These are phyloP conservation scores for Ariopsis seemanni DNA, from an alignment of 2,113 vertebrate species.

Conservation along the genomic window DNA sequence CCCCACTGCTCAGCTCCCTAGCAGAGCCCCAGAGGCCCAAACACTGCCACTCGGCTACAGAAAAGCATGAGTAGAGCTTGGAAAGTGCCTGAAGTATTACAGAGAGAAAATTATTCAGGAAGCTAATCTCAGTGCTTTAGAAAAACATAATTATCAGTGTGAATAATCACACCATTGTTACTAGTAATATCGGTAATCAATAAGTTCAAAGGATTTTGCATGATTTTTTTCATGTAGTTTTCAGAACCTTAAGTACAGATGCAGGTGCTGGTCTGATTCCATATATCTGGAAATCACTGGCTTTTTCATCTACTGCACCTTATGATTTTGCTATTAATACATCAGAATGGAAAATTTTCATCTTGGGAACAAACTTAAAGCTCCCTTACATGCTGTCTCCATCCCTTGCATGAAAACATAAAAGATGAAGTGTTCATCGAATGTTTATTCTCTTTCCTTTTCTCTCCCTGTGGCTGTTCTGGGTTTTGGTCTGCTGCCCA, in stretches of 20 bases:
- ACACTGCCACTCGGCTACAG: conserved; percentile 24
- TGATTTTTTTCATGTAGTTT: not conserved
- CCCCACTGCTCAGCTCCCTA: conserved; percentile 39
- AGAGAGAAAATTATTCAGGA: not conserved
- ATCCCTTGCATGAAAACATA: conserved; percentile 9
- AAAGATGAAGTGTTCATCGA: conserved; percentile 20
- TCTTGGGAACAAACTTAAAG: not conserved
- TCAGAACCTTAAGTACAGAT: not conserved
- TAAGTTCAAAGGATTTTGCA: not conserved
- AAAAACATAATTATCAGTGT: not conserved
- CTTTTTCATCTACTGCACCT: not conserved
- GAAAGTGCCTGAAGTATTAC: not conserved
- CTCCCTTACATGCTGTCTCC: not conserved
- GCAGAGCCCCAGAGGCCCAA: conserved; percentile 49
- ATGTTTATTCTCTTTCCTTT: conserved; percentile 48
- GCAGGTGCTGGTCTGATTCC: not conserved
- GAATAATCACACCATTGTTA: not conserved
- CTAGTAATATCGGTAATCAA: not conserved
- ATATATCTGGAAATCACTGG: not conserved
- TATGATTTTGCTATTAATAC: not conserved
- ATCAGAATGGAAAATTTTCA: not conserved
- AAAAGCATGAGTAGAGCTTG: conserved; percentile 37
- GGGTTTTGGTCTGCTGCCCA: conserved; percentile 50
- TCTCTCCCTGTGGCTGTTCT: conserved; percentile 42
- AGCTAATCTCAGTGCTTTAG: not conserved